Percentiles rank a stretch among this genome's conserved stretches.
Conservation (phyloP, 35 echinoderm and acorn worm genomes). For the Stichopus chloronotus region DNA sequence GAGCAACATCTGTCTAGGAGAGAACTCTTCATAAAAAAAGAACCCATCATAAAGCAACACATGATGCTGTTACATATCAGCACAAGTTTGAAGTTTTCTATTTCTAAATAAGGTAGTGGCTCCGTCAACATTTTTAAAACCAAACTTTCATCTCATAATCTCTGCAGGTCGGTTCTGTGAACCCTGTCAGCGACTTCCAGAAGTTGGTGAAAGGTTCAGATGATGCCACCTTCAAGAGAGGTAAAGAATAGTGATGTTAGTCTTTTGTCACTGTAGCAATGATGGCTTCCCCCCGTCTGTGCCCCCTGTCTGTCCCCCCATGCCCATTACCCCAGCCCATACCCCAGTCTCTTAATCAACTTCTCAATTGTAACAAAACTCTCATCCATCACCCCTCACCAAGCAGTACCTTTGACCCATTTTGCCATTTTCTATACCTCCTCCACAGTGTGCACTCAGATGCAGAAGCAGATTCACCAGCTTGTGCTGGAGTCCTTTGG, state of each 20-base stretch:
- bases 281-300: too few relatives aligned
- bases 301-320: too few relatives aligned
- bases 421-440: not conserved
- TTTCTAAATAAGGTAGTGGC: not conserved
- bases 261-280: too few relatives aligned
- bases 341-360: too few relatives aligned
- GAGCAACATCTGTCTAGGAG: too few relatives aligned
- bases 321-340: too few relatives aligned
- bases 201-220: conserved; percentile 71
- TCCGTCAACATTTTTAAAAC: not conserved
- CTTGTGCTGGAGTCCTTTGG: conserved; percentile 77
- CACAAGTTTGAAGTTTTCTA: not conserved
- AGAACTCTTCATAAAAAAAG: too few relatives aligned
- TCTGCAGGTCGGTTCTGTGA: conserved; percentile 80
- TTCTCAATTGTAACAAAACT: too few relatives aligned
- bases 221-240: conserved; percentile 73
- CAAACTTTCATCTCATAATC: not conserved
- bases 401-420: not conserved
- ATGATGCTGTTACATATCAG: not conserved
- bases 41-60: too few relatives aligned
- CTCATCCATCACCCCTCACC: too few relatives aligned
- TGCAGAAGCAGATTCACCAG: conserved; percentile 71
- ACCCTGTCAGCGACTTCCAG: conserved; percentile 77
- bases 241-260: conserved; percentile 23
- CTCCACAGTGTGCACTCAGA: conserved; percentile 68